Percentiles rank a stretch among this genome's conserved stretches.
These are phyloP conservation scores for Apeltes quadracus DNA, from an alignment of 2,113 vertebrate species.

Conservation along the genomic window DNA sequence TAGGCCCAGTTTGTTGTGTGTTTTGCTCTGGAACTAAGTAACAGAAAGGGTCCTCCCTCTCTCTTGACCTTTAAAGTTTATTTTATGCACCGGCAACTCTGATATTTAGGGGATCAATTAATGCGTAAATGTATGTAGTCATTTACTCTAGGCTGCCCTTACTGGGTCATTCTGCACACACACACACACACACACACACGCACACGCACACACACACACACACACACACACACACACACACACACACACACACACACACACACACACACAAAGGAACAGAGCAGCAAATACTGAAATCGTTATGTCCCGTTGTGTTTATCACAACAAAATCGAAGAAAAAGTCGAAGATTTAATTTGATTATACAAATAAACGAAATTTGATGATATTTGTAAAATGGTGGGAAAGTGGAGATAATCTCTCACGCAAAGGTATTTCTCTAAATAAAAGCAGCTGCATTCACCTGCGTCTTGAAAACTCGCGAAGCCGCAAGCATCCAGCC, in stretches of 20 bases:
- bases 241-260: neutral
- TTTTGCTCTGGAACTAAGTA: constrained; percentile 20
- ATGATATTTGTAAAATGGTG: neutral
- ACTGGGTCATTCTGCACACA: constrained; percentile 44
- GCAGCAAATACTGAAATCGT: neutral
- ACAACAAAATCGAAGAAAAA: neutral
- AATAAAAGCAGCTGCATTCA: constrained; percentile 60
- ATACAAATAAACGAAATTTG: neutral
- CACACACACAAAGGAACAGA: neutral
- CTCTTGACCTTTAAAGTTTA: neutral
- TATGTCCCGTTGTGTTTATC: too few relatives aligned
- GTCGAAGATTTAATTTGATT: neutral
- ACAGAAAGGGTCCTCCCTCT: constrained; percentile 3
- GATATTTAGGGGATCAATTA: constrained; percentile 63
- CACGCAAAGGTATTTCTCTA: neutral
- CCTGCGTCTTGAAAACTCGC: constrained; percentile 65
- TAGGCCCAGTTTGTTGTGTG: neutral
- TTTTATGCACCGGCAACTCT: constrained; percentile 32
- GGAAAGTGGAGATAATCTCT: neutral
- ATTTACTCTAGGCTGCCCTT: constrained; percentile 46
- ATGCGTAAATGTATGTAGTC: constrained; percentile 54
- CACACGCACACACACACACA: neutral
- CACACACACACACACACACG: neutral
- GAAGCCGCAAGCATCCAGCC: constrained; percentile 51
- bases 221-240: neutral